These are phyloP conservation scores for Lordiphosa fenestrarum DNA, from an alignment of 2,888 invertebrate genomes.

Conservation along the genomic window DNA sequence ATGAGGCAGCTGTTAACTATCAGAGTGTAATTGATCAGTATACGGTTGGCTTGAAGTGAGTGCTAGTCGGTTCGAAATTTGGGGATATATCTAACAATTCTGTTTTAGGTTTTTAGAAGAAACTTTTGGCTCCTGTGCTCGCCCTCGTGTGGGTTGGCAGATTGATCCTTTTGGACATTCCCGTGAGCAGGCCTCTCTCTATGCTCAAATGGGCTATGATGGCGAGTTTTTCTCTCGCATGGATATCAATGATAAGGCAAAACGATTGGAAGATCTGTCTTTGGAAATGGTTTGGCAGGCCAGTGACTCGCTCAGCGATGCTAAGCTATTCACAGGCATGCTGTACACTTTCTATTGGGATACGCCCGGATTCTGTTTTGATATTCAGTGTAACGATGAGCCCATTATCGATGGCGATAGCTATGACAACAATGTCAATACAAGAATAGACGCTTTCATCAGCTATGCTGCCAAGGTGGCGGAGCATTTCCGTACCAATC, in stretches of 20 bases:
- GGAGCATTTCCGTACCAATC: slow-evolving; percentile 83
- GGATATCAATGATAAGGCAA: slow-evolving; percentile 90
- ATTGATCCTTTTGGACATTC: slow-evolving; percentile 94
- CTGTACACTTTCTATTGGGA: slow-evolving; percentile 90
- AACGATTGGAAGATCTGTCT: slow-evolving; percentile 82
- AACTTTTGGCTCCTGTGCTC: slow-evolving; percentile 86
- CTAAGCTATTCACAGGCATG: slow-evolving; percentile 90
- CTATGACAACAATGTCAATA: slow-evolving; percentile 90
- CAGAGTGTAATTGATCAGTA: slow-evolving; percentile 87
- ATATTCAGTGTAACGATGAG: slow-evolving; percentile 90
- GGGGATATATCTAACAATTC: background rate
- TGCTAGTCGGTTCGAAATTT: background rate
- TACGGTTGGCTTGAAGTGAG: slow-evolving; percentile 85
- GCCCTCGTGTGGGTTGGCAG: slow-evolving; percentile 90
- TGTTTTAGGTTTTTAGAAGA: slow-evolving; percentile 83
- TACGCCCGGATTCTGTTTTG: slow-evolving; percentile 96
- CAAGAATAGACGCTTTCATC: slow-evolving; percentile 84
- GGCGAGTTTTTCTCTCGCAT: slow-evolving; percentile 92
- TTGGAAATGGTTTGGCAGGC: slow-evolving; percentile 93
- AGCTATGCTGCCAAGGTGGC: slow-evolving; percentile 82
- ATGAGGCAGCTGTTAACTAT: slow-evolving; percentile 87
- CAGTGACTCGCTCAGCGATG: slow-evolving; percentile 84
- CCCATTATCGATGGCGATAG: slow-evolving; percentile 92
- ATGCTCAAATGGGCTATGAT: slow-evolving; percentile 92
- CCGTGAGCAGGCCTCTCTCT: slow-evolving; percentile 89